Percentiles rank a stretch among this genome's conserved stretches.
These are phyloP conservation scores for Nomada fabriciana DNA, from an alignment of 2,888 invertebrate species.

Conservation along the genomic window DNA sequence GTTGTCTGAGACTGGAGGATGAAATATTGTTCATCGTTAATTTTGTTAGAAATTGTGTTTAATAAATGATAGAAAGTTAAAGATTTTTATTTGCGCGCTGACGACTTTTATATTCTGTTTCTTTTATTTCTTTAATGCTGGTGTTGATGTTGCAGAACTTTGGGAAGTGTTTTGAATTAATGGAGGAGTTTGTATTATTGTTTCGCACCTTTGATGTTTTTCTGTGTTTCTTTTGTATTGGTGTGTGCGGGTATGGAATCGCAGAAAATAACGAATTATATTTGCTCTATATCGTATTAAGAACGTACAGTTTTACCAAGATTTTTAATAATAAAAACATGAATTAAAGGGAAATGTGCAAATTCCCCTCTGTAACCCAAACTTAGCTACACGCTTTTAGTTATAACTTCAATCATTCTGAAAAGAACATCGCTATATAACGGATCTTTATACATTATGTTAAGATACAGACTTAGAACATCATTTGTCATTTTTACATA, in stretches of 20 bases:
- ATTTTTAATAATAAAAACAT: not conserved
- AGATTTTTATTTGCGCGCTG: not conserved
- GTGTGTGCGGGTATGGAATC: no score
- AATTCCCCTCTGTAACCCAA: conserved; percentile 33
- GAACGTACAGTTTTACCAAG: not conserved
- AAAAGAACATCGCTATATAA: conserved; percentile 5
- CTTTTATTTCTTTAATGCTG: no score
- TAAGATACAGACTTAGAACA: conserved; percentile 26
- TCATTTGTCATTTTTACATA: conserved; percentile 18
- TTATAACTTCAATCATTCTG: not conserved
- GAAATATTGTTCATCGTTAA: not conserved
- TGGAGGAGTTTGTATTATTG: no score
- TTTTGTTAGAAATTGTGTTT: not conserved
- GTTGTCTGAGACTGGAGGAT: not conserved
- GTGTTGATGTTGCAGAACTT: no score
- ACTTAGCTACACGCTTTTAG: conserved; percentile 1
- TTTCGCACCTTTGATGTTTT: no score
- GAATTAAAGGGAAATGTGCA: not conserved
- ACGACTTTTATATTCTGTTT: no score
- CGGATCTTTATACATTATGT: conserved; percentile 10
- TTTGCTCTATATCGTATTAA: not conserved
- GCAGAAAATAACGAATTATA: no score
- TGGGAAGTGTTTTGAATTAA: no score
- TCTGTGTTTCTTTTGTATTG: no score
- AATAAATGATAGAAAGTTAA: not conserved